phyloP scores from a whole-genome alignment of 2,113 vertebrate species.

The Nothocercus nigrocapillus region DNA sequence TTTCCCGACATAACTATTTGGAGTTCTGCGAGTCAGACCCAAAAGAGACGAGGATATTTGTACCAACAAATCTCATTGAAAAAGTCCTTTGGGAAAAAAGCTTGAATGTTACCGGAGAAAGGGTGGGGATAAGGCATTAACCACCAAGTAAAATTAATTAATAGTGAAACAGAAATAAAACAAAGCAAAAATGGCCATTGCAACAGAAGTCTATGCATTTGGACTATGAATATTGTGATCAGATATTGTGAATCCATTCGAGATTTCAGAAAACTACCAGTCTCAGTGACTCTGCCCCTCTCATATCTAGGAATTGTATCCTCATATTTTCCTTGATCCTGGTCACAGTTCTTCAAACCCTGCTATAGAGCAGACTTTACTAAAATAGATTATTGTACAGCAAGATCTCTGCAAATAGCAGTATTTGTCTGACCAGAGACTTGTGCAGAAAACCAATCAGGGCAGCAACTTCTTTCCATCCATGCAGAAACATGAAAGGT shows the following conservation, averaged over 20 bases:
- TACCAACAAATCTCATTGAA: not conserved
- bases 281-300: not conserved
- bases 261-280: not conserved
- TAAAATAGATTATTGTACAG: not conserved
- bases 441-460: conserved; percentile 31
- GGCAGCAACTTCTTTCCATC: not conserved
- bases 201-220: not conserved
- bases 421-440: not conserved
- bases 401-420: conserved; percentile 3
- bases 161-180: not conserved
- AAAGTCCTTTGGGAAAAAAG: not conserved
- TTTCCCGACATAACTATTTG: not conserved
- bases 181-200: not conserved
- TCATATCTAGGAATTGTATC: not conserved
- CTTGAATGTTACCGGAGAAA: not conserved
- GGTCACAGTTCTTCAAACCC: not conserved
- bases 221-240: not conserved
- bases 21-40: not conserved
- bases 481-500: not conserved
- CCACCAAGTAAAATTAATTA: not conserved
- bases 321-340: not conserved
- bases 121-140: not conserved
- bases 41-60: not conserved
- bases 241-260: not conserved
- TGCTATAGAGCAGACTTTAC: not conserved